Base-by-base conservation (phyloP, 2,888 invertebrate genomes). In the Zootermopsis nevadensis region DNA sequence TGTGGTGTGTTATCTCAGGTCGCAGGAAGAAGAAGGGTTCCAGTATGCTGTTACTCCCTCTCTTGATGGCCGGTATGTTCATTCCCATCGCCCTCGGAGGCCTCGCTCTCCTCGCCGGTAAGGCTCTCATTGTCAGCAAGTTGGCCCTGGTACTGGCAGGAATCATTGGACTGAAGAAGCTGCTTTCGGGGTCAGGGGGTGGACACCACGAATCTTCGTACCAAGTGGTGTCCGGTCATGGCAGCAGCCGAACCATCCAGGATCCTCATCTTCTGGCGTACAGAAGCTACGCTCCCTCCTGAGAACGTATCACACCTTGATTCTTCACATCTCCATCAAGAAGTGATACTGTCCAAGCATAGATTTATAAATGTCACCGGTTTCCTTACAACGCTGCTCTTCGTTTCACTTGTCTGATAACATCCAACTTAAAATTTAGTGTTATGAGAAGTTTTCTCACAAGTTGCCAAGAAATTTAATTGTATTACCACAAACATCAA, bases 81-180 rank as follows among this genome's bases (percentile, higher is more conserved):
- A 93, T 96, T 69, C 96, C 96, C 8, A 90, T 97, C 81, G 96
- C 96, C 3, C 93, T 96, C 84, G 96, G 96, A 84, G 96, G 95
- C 15, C 89, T 97, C 38, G 96, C 96, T 31, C 91, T 97, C 80
- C 89, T 96, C 82, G 96, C 96, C 72, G 96, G 96, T 86, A 97
- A 97, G 89, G 96, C 96, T 69, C 89, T 96, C 85, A 96, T 96
- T 86, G 95, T 96, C 77, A 95, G 96, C 86, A 96, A 96, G 88
- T 89, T 96, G 86, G 96, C 96, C 0, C 89, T 96, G 82, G 95
- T 96, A 0, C 90, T 96, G 80, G 96, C 96, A 84, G 95, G 82
- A 86, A 96, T 96, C 87, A 95, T 96, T 86, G 96, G 96, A 4
- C 91, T 97, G 89, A 96, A 96, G 91, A 96, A 96, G 87, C 92